Base-by-base conservation (phyloP, 92 coral and sea anemone genomes). In the Actinostola sp. region DNA sequence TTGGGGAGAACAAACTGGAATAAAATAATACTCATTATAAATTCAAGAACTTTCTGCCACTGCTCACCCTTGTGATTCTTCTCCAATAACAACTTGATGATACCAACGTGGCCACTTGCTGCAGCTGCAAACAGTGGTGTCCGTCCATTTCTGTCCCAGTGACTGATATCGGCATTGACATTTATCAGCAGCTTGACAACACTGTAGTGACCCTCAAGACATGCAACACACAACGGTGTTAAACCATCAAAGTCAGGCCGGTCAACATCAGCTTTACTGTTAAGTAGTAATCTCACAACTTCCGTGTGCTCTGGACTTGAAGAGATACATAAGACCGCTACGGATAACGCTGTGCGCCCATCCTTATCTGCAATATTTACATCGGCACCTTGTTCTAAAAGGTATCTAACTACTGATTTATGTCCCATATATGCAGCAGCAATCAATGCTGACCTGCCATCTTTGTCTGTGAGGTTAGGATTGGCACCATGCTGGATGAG, bases 391-490 rank as follows among this genome's bases (percentile, higher is more conserved):
- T 92, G 81, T 26, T 95, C 89, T 36, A 95, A 89, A 17, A 95
- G 89, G 55, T 92, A 79, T 44, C 89, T 79, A 20, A 92, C 99
- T 55, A 89, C 94, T 50, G 82, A 79, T 66, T 64, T 88, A 53
- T 92, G 93, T 28, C 99, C 99, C 91, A 92, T 95, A 75, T 95
- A 89, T 16, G 99, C 92, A 49, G 95, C 97, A 2, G 99, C 99
- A 69, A 95, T 95, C 45, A 95, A 72, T 5, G 99, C 99, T 44
- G 97, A 92, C 45, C 99, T 70, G 11, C 99, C 99, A 63, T 95
- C 99, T 68, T 82, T 88, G 76, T 95, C 99, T 56, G 84, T 68
- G 27, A 84, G 86, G 70, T 95, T 95, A 13, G 95, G 95, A 71
- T 95, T 71, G 15, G 99, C 95, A 42, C 95, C 99, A 80, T 78